Base-by-base conservation (phyloP, 2,888 invertebrate species). In the Alloscopus bannaensis region DNA sequence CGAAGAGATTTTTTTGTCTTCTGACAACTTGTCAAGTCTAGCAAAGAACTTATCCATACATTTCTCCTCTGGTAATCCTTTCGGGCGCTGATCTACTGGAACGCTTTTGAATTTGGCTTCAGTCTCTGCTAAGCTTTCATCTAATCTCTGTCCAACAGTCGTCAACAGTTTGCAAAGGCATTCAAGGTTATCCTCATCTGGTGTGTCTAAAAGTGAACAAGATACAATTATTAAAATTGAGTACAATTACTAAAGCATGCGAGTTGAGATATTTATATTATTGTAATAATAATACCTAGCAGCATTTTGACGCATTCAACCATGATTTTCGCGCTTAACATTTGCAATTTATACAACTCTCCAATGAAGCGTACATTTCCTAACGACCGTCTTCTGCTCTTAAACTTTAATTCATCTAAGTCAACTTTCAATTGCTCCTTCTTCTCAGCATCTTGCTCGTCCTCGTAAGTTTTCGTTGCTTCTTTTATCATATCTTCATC, bases 141-240 rank as follows among this genome's bases (percentile, higher is more conserved):
- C 95, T 64, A 97, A 90, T 87, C 94, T 94, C 87, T 94, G 93
- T 13, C 98, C 98, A 83, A 98, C 93, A 0, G 97, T 98, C 2
- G 95, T 94, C 28, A 98, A 90, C 72, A 98, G 90, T 88, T 96
- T 94, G 88, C 98, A 98, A 3, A 98, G 90, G 88, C 97, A 97
- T 88, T 98, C 98, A 0, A 97, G 90, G 88, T 94, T 94, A 87
- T 98, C 98, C 88, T 98, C 97, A 86, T 95, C 95, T 64, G 80
- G 78, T 60, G 57, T 81, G 8, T 50, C 84, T 86, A 55, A 20
- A 68, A 78, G 72, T 40, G 4, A 26, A 60, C 40, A 36, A 50
- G n/a, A 6, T 2, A 26, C 1, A 22, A 4, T 45, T 26, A n/a
- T 31, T 24, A 36, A 11, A 60, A 31, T 11, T 60, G 20, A 22